Percentiles rank a stretch among this genome's conserved stretches.
phyloP scores from a whole-genome alignment of 2,797 vertebrate genomes.

The Cyprinodon diabolis region DNA sequence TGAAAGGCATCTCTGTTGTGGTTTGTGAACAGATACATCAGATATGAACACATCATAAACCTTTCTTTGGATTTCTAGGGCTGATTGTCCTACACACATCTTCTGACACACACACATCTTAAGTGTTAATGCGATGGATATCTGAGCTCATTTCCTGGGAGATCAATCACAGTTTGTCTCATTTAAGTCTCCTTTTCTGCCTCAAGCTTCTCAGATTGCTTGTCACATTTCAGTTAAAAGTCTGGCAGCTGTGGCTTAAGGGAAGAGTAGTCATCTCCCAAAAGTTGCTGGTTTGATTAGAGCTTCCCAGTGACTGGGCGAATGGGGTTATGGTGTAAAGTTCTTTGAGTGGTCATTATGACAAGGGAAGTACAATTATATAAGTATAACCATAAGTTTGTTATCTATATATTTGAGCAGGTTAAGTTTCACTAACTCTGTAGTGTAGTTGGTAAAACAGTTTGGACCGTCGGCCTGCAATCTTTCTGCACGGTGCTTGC shows the following conservation, averaged over 20 bases:
- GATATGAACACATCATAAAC: conserved; percentile 30
- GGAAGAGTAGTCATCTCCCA: too few relatives aligned
- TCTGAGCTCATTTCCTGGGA: not conserved
- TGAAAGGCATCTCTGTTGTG: conserved; percentile 62
- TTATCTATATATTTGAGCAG: too few relatives aligned
- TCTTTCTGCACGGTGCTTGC: not conserved
- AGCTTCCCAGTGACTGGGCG: too few relatives aligned
- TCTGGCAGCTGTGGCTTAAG: not conserved
- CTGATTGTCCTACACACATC: not conserved
- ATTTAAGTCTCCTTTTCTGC: not conserved
- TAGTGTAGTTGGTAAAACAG: too few relatives aligned
- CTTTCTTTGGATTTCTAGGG: conserved; percentile 15
- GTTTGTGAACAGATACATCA: conserved; percentile 53
- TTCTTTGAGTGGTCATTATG: too few relatives aligned
- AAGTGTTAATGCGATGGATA: not conserved
- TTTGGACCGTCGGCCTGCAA: not conserved
- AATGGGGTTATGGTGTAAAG: too few relatives aligned
- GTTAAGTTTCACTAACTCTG: too few relatives aligned
- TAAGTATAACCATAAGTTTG: too few relatives aligned
- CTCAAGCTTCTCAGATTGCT: not conserved
- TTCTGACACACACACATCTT: not conserved
- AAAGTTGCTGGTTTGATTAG: too few relatives aligned
- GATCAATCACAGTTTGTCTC: not conserved
- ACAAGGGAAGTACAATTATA: too few relatives aligned
- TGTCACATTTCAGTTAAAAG: not conserved